Base-by-base conservation (phyloP, 2,888 invertebrate genomes). In the Onthophagus sagittarius region DNA sequence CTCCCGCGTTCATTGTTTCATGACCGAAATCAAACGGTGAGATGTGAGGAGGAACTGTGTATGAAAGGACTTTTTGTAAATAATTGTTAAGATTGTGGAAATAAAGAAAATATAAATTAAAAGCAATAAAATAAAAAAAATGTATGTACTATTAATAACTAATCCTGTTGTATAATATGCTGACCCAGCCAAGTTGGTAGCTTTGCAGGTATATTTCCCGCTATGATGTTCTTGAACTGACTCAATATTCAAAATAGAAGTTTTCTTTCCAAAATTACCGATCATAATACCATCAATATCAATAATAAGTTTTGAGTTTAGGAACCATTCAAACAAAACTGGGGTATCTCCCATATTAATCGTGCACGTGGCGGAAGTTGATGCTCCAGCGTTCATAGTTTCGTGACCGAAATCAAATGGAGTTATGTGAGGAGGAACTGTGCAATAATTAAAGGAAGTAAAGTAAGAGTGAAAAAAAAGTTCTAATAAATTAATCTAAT, bases 291-390 rank as follows among this genome's bases (percentile, higher is more conserved):
- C 90, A 78, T 85, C 84, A 32, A 86, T 86, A 83, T 85, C 88
- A 82, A 92, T 89, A 75, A 89, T 86, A 74, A 85, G 84, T 72
- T 87, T 82, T 11, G 85, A 83, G 72, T 89, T 89, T 78, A 90
- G 87, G 64, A 87, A 87, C 93, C 93, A 94, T 69, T 86, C 85
- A 62, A 93, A 89, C 76, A 88, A 88, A 69, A 95, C 87, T 4
- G 95, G 94, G 80, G 90, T 88, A 84, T 95, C 95, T 73, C 95
- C 94, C 83, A 93, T 92, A 79, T 89, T 89, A 69, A 92, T 88
- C 69, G 91, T 90, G 84, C 93, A 93, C 75, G 90, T 89, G 75
- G 92, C 88, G 65, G 92, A 91, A 63, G 91, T 91, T 86, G 90
- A 90, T 80, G 93, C 92, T 71, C 92, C 91, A 80, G 92, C 91